Conservation (phyloP, 2,113 vertebrate genomes). For the Orcinus orca region DNA sequence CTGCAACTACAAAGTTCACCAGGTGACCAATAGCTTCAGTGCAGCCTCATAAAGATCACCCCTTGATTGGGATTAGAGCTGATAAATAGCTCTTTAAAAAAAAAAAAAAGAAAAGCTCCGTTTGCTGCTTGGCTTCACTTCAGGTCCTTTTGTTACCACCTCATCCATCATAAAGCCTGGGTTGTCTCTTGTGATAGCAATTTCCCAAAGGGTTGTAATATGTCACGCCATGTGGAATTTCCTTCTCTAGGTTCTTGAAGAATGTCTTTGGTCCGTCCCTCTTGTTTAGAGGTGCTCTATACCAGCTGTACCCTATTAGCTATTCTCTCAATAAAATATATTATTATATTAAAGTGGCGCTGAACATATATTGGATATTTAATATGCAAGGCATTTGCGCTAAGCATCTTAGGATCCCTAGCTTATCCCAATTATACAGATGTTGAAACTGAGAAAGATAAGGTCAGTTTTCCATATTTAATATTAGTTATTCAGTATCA, state of each 20-base stretch:
- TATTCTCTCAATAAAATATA: neutral
- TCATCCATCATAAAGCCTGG: neutral
- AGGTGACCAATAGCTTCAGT: neutral
- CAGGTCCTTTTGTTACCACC: neutral
- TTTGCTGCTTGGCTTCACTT: slow-evolving; percentile 9
- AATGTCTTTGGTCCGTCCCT: neutral
- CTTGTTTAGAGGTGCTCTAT: neutral
- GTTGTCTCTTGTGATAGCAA: neutral
- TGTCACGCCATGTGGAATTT: neutral
- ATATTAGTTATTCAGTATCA: neutral
- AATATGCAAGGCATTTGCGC: neutral
- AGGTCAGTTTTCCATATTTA: neutral
- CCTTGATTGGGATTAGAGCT: neutral
- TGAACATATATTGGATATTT: neutral
- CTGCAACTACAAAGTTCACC: neutral
- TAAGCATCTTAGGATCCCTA: neutral
- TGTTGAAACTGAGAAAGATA: neutral
- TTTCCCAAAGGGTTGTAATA: neutral
- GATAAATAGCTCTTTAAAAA: neutral
- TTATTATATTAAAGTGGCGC: neutral
- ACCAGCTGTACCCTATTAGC: neutral
- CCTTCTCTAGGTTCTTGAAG: neutral
- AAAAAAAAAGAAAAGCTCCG: neutral
- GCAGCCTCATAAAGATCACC: neutral
- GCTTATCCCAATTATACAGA: neutral